phyloP scores from a whole-genome alignment of 2,113 vertebrate species.

The Paedocypris sp. region DNA sequence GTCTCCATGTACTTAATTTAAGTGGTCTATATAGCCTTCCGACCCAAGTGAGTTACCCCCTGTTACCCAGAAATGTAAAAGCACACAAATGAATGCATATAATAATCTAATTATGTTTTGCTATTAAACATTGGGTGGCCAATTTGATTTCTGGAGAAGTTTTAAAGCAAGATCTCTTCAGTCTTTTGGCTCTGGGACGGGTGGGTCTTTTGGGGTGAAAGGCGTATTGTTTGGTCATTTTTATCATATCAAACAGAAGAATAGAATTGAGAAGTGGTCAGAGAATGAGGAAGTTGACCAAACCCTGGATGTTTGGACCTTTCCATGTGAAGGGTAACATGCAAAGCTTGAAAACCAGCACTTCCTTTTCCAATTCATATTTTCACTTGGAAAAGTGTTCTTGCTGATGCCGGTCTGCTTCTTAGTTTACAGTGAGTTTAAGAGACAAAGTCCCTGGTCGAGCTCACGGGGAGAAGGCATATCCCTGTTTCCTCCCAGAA shows the following conservation, averaged over 20 bases:
- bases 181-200: background rate
- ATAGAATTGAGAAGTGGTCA: slow-evolving; percentile 10
- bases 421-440: slow-evolving; percentile 4
- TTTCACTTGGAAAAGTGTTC: slow-evolving; percentile 5
- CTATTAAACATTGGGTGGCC: too few relatives aligned
- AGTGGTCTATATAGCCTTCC: too few relatives aligned
- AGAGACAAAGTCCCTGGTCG: slow-evolving; percentile 13
- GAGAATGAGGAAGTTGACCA: slow-evolving; percentile 31
- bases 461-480: slow-evolving; percentile 15
- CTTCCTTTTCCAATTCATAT: background rate
- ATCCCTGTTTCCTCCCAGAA: slow-evolving; percentile 7
- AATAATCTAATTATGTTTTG: too few relatives aligned
- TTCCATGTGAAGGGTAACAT: slow-evolving; percentile 14
- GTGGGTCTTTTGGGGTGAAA: slow-evolving; percentile 17
- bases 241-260: slow-evolving; percentile 27
- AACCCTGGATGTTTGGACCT: slow-evolving; percentile 20
- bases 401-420: background rate
- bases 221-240: slow-evolving; percentile 27
- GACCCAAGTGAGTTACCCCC: too few relatives aligned
- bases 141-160: too few relatives aligned
- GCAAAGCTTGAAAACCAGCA: slow-evolving; percentile 18
- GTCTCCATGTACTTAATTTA: too few relatives aligned
- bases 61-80: too few relatives aligned
- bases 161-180: too few relatives aligned
- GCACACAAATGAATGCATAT: too few relatives aligned